Percentiles rank a stretch among this genome's conserved stretches.
phyloP scores from a whole-genome alignment of 2,113 vertebrate species.

The Bettongia penicillata region DNA sequence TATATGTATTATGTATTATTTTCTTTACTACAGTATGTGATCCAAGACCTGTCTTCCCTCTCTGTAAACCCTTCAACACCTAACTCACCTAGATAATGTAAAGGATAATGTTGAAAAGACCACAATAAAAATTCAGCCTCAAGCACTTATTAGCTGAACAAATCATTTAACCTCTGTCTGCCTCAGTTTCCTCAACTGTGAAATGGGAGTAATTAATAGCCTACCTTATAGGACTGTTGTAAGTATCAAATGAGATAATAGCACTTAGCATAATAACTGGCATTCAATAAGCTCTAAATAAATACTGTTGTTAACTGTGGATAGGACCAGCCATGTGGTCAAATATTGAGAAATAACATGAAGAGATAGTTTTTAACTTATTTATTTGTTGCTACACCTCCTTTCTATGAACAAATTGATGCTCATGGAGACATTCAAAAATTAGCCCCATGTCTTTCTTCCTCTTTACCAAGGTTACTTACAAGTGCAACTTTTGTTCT shows the following conservation, averaged over 20 bases:
- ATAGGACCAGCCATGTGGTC: background rate
- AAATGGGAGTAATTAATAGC: background rate
- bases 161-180: background rate
- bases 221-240: background rate
- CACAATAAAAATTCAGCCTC: background rate
- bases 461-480: background rate
- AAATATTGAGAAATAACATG: background rate
- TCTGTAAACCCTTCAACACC: background rate
- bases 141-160: background rate
- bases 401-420: constrained; percentile 27
- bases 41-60: background rate
- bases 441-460: background rate
- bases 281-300: background rate
- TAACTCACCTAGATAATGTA: background rate
- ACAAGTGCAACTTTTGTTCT: background rate
- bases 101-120: background rate
- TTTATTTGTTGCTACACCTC: background rate
- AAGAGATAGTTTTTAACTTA: background rate
- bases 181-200: background rate
- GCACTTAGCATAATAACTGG: background rate
- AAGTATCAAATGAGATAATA: background rate
- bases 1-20: background rate
- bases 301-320: background rate
- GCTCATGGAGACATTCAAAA: background rate
- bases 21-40: background rate